Evolutionary conservation across 2,888 invertebrate species (phyloP).

Genomic region (Plagodis pulveraria): DNA sequence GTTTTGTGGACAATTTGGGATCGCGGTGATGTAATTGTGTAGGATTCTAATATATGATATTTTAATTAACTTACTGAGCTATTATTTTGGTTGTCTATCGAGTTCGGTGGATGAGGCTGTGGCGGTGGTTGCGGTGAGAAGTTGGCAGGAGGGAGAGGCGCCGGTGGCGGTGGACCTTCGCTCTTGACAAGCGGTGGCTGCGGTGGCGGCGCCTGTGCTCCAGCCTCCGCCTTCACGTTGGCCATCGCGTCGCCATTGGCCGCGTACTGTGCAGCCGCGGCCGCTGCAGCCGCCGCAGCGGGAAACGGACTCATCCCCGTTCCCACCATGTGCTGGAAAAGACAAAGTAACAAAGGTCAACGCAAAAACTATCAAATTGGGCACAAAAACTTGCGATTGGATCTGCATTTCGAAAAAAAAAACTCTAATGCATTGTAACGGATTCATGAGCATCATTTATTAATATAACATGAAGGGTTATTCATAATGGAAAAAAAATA

Average conservation of each 20-base stretch:
- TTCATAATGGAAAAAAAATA: too few species aligned
- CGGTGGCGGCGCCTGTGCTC: slow-evolving; percentile 67
- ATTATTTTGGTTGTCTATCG: slow-evolving; percentile 85
- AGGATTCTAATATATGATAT: too few species aligned
- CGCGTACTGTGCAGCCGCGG: slow-evolving; percentile 85
- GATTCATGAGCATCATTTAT: too few species aligned
- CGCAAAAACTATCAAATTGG: too few species aligned
- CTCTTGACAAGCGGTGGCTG: slow-evolving; percentile 81
- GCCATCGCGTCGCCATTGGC: slow-evolving; percentile 81
- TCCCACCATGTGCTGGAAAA: slow-evolving; percentile 96
- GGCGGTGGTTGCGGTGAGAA: slow-evolving; percentile 77
- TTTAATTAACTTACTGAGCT: slow-evolving; percentile 64
- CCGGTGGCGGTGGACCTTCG: slow-evolving; percentile 79
- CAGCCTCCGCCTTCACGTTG: slow-evolving; percentile 78
- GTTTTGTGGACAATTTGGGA: too few species aligned
- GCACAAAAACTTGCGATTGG: too few species aligned
- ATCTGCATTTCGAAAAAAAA: too few species aligned
- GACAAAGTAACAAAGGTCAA: slow-evolving; percentile 6
- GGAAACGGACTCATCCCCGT: slow-evolving; percentile 92
- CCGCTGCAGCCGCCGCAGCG: slow-evolving; percentile 87
- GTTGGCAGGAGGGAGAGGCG: slow-evolving; percentile 74
- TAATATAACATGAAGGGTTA: too few species aligned
- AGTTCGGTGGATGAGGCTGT: slow-evolving; percentile 77
- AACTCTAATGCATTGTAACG: too few species aligned
- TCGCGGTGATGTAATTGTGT: too few species aligned